These are phyloP conservation scores for Drosophila neutralis DNA, from an alignment of 2,888 invertebrate genomes.

Conservation along the genomic window DNA sequence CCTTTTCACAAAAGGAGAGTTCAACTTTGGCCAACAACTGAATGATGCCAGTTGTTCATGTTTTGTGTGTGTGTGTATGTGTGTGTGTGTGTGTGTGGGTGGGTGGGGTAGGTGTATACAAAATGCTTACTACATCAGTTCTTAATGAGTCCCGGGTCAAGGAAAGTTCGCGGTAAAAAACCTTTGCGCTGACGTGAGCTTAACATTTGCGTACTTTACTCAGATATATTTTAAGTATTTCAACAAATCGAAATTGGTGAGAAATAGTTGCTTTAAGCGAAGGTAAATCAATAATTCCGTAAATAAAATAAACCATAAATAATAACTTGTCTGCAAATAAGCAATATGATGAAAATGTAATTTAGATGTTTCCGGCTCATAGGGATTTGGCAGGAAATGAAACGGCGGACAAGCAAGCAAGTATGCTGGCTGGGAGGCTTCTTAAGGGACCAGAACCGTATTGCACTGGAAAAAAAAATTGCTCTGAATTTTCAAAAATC, in stretches of 20 bases:
- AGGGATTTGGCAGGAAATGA: background rate
- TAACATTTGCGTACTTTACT: slow-evolving; percentile 5
- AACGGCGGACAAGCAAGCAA: background rate
- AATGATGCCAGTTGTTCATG: slow-evolving; percentile 30
- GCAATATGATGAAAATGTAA: background rate
- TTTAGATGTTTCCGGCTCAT: background rate
- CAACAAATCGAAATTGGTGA: background rate
- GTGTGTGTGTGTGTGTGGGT: background rate
- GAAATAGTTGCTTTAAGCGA: background rate
- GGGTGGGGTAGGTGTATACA: background rate
- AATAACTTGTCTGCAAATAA: background rate
- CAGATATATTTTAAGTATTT: slow-evolving; percentile 3
- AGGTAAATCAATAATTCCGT: background rate
- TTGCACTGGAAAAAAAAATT: background rate
- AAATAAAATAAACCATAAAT: background rate
- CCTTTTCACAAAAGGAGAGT: slow-evolving; percentile 39
- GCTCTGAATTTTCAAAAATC: background rate
- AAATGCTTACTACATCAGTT: slow-evolving; percentile 6
- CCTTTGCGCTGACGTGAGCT: slow-evolving; percentile 1
- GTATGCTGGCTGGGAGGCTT: background rate
- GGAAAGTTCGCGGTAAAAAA: background rate
- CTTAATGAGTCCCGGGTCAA: slow-evolving; percentile 18
- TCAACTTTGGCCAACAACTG: slow-evolving; percentile 23
- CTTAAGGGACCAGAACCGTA: background rate
- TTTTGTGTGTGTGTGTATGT: slow-evolving; percentile 11